phyloP scores from a whole-genome alignment of 2,113 vertebrate genomes.

The Ariopsis seemanni region DNA sequence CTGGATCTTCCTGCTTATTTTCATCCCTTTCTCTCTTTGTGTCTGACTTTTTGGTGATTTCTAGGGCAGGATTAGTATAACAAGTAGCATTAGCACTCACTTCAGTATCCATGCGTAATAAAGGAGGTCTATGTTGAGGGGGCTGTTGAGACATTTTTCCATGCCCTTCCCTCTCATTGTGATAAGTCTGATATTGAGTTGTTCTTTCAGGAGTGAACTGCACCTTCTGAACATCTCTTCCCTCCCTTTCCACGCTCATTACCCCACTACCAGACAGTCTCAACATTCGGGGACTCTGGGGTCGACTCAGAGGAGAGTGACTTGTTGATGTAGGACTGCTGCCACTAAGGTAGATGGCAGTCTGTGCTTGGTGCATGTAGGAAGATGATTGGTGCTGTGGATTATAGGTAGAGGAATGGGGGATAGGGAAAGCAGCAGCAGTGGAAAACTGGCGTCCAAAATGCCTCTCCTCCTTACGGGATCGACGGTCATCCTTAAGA shows the following conservation, averaged over 20 bases:
- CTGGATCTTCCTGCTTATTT: conserved; percentile 42
- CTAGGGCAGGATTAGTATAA: conserved; percentile 52
- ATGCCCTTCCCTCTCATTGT: conserved; percentile 64
- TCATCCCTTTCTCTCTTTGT: conserved; percentile 64
- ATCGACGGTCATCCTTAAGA: conserved; percentile 81
- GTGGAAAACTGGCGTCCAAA: conserved; percentile 73
- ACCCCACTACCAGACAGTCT: conserved; percentile 62
- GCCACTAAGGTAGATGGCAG: conserved; percentile 69
- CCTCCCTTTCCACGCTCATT: conserved; percentile 58
- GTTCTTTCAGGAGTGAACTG: conserved; percentile 75
- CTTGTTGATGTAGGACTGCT: conserved; percentile 63
- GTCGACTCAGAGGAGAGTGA: conserved; percentile 67
- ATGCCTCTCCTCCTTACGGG: conserved; percentile 74
- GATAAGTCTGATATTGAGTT: conserved; percentile 58
- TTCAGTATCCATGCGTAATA: conserved; percentile 70
- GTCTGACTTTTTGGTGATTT: conserved; percentile 26
- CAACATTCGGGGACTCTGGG: conserved; percentile 73
- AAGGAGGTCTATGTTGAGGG: conserved; percentile 69
- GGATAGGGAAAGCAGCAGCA: conserved; percentile 69
- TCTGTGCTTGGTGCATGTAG: conserved; percentile 65
- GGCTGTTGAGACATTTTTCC: conserved; percentile 67
- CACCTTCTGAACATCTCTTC: conserved; percentile 74
- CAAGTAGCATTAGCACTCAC: conserved; percentile 60
- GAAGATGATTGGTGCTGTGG: conserved; percentile 63
- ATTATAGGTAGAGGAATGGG: conserved; percentile 65